These are phyloP conservation scores for Zosterops lateralis DNA, from an alignment of 2,113 vertebrate genomes.

Conservation along the genomic window DNA sequence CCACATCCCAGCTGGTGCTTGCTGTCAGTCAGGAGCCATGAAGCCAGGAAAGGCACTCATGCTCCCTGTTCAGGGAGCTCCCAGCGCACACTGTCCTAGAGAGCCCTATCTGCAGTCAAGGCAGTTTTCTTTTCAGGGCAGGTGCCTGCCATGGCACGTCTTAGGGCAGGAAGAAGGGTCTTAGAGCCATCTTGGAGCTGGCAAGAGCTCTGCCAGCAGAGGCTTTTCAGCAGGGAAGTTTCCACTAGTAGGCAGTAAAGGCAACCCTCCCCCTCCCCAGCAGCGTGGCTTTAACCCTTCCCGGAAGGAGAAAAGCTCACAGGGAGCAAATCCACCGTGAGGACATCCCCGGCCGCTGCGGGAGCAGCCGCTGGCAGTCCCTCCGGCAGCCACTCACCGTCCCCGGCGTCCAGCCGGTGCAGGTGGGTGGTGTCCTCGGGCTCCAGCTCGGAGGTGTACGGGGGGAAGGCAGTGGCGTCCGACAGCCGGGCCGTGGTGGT, in stretches of 20 bases:
- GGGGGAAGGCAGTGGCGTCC: slow-evolving; percentile 62
- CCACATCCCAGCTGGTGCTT: fast-evolving
- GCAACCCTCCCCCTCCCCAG: background rate
- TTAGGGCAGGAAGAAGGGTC: background rate
- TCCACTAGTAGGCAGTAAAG: background rate
- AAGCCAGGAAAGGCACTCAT: background rate
- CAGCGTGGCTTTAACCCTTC: background rate
- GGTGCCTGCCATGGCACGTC: background rate
- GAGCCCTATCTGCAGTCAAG: no score
- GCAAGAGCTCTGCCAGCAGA: fast-evolving
- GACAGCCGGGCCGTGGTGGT: slow-evolving; percentile 68
- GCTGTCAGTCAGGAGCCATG: background rate
- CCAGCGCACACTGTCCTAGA: fast-evolving
- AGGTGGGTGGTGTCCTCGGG: slow-evolving; percentile 78
- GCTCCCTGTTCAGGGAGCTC: background rate
- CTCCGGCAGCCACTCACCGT: slow-evolving; percentile 24
- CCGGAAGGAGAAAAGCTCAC: background rate
- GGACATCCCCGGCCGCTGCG: fast-evolving
- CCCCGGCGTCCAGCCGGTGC: slow-evolving; percentile 68
- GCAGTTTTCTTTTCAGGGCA: background rate
- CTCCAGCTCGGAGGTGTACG: slow-evolving; percentile 70
- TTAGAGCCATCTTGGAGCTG: background rate
- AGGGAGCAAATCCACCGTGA: background rate
- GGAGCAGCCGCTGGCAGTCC: fast-evolving
- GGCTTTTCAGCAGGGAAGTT: background rate